phyloP scores from a whole-genome alignment of 2,113 vertebrate species.

The Ivindomyrus marchei region DNA sequence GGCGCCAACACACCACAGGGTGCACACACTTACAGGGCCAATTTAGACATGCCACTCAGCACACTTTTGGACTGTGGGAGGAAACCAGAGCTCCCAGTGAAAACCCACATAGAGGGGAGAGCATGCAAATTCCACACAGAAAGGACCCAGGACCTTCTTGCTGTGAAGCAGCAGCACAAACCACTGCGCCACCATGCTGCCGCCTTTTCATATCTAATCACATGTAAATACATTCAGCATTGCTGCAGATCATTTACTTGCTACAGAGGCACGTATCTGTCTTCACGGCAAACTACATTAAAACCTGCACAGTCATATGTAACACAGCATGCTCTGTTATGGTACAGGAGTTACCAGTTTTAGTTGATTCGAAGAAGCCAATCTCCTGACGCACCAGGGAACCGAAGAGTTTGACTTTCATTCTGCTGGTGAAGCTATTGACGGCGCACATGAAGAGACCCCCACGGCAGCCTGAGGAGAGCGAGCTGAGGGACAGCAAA shows the following conservation, averaged over 20 bases:
- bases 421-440: constrained; percentile 40
- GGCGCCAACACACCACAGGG: no score
- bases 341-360: constrained; percentile 43
- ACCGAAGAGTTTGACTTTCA: constrained; percentile 50
- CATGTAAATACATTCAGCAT: background rate
- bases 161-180: no score
- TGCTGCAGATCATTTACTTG: background rate
- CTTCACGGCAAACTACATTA: background rate
- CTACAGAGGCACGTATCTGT: background rate
- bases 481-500: constrained; percentile 39
- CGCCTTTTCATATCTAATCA: background rate
- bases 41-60: no score
- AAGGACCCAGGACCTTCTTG: no score
- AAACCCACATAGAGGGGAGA: no score
- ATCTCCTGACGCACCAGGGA: constrained; percentile 56
- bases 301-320: background rate
- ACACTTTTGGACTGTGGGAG: no score
- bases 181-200: no score
- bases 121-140: no score
- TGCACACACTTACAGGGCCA: no score
- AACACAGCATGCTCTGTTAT: background rate
- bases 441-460: constrained; percentile 50
- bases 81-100: no score
- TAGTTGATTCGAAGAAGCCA: constrained; percentile 55
- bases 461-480: constrained; percentile 54